Percentiles rank a stretch among this genome's conserved stretches.
phyloP scores from a whole-genome alignment of 2,888 invertebrate species.

The Acronicta psi region DNA sequence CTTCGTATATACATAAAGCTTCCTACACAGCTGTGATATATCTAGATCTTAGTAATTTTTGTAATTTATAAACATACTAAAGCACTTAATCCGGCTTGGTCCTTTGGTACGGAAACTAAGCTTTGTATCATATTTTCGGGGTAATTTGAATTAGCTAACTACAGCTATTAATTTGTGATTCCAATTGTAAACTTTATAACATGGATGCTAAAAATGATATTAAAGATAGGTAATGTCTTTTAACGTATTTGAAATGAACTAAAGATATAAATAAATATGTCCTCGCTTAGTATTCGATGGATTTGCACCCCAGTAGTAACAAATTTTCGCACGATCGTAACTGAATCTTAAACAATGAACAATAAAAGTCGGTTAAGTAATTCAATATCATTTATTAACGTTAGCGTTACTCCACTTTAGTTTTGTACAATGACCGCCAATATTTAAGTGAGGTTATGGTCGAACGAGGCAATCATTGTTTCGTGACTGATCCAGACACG shows the following conservation, averaged over 20 bases:
- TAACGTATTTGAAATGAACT: no score
- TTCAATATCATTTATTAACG: slow-evolving; percentile 72
- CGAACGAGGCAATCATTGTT: slow-evolving; percentile 23
- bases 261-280: background rate
- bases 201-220: no score
- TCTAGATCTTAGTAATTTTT: no score
- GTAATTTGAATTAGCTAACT: no score
- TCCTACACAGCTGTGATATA: no score
- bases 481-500: background rate
- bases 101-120: background rate
- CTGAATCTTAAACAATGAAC: slow-evolving; percentile 70
- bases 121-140: no score
- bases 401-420: slow-evolving; percentile 58
- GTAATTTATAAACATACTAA: no score
- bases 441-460: slow-evolving; percentile 43
- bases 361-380: slow-evolving; percentile 68
- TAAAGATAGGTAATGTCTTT: no score
- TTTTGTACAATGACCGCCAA: slow-evolving; percentile 50
- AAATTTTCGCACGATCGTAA: slow-evolving; percentile 51
- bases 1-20: no score
- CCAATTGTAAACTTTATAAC: background rate
- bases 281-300: slow-evolving; percentile 12
- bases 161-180: no score
- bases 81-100: background rate
- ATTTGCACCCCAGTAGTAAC: slow-evolving; percentile 43